Evolutionary conservation across 2,888 invertebrate species (phyloP).

Genomic region (Vandiemenella viatica): DNA sequence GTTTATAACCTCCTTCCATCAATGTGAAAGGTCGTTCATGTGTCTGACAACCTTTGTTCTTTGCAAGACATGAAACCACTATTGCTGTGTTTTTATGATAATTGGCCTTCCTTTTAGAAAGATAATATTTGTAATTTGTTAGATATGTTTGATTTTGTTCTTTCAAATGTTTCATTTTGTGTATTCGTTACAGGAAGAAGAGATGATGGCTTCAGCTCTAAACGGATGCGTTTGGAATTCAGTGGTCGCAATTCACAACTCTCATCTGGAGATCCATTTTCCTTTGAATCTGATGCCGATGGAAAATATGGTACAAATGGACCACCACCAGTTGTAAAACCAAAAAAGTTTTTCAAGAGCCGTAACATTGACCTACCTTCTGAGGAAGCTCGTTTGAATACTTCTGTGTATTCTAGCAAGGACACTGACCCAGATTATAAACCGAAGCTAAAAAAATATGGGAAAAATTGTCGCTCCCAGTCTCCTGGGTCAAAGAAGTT

Average conservation of each 20-base stretch:
- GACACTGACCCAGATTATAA: constrained; percentile 10
- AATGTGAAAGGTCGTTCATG: no score
- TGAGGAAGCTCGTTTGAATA: constrained; percentile 27
- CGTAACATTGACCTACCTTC: constrained; percentile 39
- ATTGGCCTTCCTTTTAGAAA: no score
- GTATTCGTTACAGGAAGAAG: constrained; percentile 23
- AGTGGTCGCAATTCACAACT: constrained; percentile 26
- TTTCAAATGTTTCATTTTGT: not conserved
- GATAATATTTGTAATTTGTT: no score
- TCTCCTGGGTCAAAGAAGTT: constrained; percentile 31
- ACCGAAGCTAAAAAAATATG: constrained; percentile 11
- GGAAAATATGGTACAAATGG: not conserved
- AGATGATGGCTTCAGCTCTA: constrained; percentile 25
- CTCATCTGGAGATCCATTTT: constrained; percentile 26
- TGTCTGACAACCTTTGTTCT: no score
- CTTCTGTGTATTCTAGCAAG: constrained; percentile 17
- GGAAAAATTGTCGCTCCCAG: constrained; percentile 6
- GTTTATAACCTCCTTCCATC: no score
- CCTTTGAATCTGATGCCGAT: constrained; percentile 26
- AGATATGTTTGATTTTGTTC: no score
- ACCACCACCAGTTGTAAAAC: constrained; percentile 42
- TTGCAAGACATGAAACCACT: no score
- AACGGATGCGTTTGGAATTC: constrained; percentile 27
- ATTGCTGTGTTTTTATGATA: no score
- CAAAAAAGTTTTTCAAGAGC: constrained; percentile 83